Evolutionary conservation across 1,140 invertebrate genomes (phyloP).

Genomic region (Hestina assimilis): DNA sequence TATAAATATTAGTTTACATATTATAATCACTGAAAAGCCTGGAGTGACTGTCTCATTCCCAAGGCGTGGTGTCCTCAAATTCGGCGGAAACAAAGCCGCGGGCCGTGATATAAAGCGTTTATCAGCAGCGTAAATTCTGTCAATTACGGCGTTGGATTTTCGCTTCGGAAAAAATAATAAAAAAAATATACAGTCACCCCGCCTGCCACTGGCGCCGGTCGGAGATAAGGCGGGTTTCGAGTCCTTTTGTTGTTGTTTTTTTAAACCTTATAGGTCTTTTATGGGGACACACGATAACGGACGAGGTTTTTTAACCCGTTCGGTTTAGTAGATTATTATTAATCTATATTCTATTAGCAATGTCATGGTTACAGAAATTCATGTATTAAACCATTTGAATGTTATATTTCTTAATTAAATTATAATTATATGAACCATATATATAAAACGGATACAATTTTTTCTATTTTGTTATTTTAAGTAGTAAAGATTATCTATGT

Average conservation of each 20-base stretch:
- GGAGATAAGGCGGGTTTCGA: slow-evolving; percentile 51
- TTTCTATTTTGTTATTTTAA: too few species aligned
- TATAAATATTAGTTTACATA: too few species aligned
- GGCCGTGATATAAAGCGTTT: slow-evolving; percentile 35
- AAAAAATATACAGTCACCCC: slow-evolving; percentile 36
- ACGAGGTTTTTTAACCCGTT: slow-evolving; percentile 44
- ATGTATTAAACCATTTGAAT: not conserved
- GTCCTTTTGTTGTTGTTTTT: slow-evolving; percentile 56
- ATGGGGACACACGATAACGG: slow-evolving; percentile 55
- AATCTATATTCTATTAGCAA: slow-evolving; percentile 8
- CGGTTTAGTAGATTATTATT: slow-evolving; percentile 27
- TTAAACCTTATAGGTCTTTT: slow-evolving; percentile 56
- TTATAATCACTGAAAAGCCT: too few species aligned
- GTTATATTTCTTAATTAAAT: too few species aligned
- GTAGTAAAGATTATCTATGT: too few species aligned
- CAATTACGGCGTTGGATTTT: slow-evolving; percentile 60
- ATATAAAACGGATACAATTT: not conserved
- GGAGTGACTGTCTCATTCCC: too few species aligned
- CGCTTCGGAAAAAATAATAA: slow-evolving; percentile 44
- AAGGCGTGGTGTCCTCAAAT: too few species aligned
- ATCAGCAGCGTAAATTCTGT: slow-evolving; percentile 65
- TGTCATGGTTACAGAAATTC: not conserved
- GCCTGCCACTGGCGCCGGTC: slow-evolving; percentile 56
- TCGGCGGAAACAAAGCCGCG: not conserved
- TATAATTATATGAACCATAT: not conserved